Conservation (phyloP, 2,113 vertebrate species). For the Podilymbus podiceps region DNA sequence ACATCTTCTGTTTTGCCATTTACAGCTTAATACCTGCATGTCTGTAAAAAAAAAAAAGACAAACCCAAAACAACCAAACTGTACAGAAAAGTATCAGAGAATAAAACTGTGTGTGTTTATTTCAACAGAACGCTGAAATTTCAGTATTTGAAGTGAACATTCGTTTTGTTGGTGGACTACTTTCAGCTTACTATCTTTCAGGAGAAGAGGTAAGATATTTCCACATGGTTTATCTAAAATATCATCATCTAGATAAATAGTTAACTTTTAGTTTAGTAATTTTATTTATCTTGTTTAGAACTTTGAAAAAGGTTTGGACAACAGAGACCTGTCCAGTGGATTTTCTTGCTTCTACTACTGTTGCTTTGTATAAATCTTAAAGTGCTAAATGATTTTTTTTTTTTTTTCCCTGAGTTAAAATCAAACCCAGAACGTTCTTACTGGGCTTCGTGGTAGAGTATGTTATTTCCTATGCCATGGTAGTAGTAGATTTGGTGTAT, state of each 20-base stretch:
- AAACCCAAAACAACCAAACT: background rate
- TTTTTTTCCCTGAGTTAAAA: background rate
- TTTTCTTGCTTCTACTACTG: background rate
- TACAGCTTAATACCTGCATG: background rate
- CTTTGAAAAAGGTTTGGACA: background rate
- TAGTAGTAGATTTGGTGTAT: background rate
- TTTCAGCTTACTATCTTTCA: slow-evolving; percentile 96
- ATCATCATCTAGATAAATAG: background rate
- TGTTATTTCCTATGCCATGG: background rate
- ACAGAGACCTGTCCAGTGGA: background rate
- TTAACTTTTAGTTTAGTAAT: background rate
- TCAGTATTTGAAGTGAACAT: slow-evolving; percentile 99
- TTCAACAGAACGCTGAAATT: slow-evolving; percentile 90
- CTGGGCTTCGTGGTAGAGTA: background rate
- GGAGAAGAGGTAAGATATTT: slow-evolving; percentile 91
- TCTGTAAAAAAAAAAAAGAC: background rate
- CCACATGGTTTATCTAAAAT: background rate
- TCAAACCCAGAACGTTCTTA: background rate
- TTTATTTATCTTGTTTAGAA: background rate
- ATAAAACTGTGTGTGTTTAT: slow-evolving; percentile 41
- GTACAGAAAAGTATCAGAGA: background rate
- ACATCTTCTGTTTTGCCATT: background rate
- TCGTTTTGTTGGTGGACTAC: slow-evolving; percentile 94
- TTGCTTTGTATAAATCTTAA: background rate
- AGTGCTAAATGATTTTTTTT: background rate